Base-by-base conservation (phyloP, 2,113 vertebrate genomes). In the Collichthys lucidus region DNA sequence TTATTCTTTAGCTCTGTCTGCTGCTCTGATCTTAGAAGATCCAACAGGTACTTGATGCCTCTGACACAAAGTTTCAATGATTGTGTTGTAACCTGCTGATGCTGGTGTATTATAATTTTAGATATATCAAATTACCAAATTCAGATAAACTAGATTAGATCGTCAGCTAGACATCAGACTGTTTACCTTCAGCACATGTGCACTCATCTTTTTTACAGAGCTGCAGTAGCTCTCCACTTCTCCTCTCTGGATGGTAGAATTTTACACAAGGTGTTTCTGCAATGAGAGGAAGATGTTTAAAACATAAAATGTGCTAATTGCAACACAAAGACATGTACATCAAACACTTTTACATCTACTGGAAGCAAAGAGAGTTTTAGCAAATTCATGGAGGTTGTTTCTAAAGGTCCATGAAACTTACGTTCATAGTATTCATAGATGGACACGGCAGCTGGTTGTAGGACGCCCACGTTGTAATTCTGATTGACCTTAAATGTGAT, bases 371-470 rank as follows among this genome's bases (percentile, higher is more conserved):
- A 19, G 19, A 52, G 19, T 19, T 2, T 20, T 2, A 40, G 2
- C 26, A 40, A 40, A 40, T 40, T 40, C 35, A 40, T 19, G 49
- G 19, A 52, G 9, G 17, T 3, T 16, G 17, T 5, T 46, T 75
- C 22, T 24, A 24, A 22, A 26, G 19, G 10, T 72, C 26, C 29
- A 15, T 65, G 10, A 80, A 5, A 86, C 88, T 89, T 56, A 91
- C 91, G 76, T 0, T 93, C 88, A 70, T 96, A 53, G 50, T 53
- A 97, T 83, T 96, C 96, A 88, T 97, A 97, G 44, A 97, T 88
- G 42, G 93, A 96, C 74, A 97, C 93, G 0, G 91, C 67, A 0
- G 93, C 96, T 0, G 96, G 97, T 74, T 97, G 96, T 74, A 96
- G 81, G 3, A 96, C 73, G 5, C 93, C 95, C 52, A 95, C 95